Evolutionary conservation across 2,797 vertebrate species (phyloP).

Genomic region (Parauchenoglanis punctatus): DNA sequence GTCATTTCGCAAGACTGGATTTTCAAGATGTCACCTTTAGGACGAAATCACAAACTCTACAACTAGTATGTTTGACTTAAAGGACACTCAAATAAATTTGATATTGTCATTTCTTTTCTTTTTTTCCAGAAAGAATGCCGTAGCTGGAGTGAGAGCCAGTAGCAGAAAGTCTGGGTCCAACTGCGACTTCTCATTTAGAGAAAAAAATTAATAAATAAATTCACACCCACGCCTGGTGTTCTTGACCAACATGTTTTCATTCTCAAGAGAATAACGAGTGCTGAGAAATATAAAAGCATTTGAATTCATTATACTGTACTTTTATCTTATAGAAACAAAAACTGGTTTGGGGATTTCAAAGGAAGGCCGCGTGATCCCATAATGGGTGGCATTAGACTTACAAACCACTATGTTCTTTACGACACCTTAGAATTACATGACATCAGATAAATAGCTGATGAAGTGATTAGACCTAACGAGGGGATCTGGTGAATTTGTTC

Average conservation of each 20-base stretch:
- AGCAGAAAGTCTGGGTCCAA: not conserved
- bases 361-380: too few relatives aligned
- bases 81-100: not conserved
- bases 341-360: not conserved
- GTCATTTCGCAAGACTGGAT: not conserved
- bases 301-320: not conserved
- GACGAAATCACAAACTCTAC: not conserved
- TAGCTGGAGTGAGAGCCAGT: not conserved
- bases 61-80: not conserved
- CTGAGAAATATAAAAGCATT: not conserved
- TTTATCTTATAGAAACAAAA: not conserved
- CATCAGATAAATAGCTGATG: conserved; percentile 9
- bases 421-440: not conserved
- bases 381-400: not conserved
- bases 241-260: not conserved
- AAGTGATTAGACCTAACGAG: not conserved
- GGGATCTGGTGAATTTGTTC: not conserved
- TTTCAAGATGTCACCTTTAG: not conserved
- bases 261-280: not conserved
- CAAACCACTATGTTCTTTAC: not conserved
- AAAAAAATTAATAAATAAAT: not conserved
- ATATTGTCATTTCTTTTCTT: not conserved
- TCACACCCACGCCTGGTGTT: not conserved
- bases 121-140: not conserved
- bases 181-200: not conserved